These are phyloP conservation scores for Nephotettix cincticeps DNA, from an alignment of 1,140 invertebrate genomes.

Conservation along the genomic window DNA sequence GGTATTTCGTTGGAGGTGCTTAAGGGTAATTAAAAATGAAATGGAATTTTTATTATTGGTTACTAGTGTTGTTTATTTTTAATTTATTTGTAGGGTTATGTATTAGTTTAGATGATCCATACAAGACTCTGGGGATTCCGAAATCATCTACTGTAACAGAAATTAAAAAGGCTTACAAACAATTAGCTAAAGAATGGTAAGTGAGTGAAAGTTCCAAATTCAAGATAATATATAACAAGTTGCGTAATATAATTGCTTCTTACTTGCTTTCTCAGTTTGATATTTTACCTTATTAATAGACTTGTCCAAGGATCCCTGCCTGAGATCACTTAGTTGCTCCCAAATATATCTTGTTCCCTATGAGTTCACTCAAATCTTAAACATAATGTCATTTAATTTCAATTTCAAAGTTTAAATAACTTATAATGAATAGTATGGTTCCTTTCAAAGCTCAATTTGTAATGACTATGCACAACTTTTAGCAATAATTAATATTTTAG, in stretches of 20 bases:
- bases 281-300: background rate
- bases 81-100: slow-evolving; percentile 19
- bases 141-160: slow-evolving; percentile 71
- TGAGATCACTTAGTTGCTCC: background rate
- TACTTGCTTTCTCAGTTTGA: background rate
- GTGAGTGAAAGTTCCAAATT: too few relatives aligned
- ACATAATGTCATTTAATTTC: too few relatives aligned
- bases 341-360: background rate
- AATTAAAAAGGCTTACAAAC: slow-evolving; percentile 87
- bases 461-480: too few relatives aligned
- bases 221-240: too few relatives aligned
- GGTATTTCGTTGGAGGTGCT: background rate
- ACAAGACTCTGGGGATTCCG: slow-evolving; percentile 78
- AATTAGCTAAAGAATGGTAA: slow-evolving; percentile 87
- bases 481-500: too few relatives aligned
- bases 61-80: background rate
- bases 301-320: background rate
- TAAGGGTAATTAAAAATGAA: slow-evolving; percentile 37
- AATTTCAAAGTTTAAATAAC: too few relatives aligned
- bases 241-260: background rate
- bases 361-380: background rate
- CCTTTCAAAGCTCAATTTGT: too few relatives aligned
- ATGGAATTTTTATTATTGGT: slow-evolving; percentile 28
- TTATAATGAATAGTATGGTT: too few relatives aligned
- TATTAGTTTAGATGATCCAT: slow-evolving; percentile 68